A percentile compares a stretch with the other conserved stretches of the same genome.
These are phyloP conservation scores for Pseudorhombus dupliciocellatus DNA, from an alignment of 2,113 vertebrate species.

Conservation along the genomic window DNA sequence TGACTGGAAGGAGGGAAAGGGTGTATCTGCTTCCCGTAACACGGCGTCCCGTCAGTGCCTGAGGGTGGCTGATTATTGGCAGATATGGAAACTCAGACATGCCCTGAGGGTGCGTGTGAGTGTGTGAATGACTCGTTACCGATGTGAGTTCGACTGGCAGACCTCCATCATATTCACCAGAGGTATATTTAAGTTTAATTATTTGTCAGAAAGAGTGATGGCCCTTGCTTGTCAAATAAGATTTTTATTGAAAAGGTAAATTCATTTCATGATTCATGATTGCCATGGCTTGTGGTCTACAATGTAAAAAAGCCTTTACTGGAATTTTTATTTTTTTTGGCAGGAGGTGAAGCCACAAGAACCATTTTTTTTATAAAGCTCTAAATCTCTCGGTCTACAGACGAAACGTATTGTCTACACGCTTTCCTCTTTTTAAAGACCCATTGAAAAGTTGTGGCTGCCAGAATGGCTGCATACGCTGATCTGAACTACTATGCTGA, in stretches of 20 bases:
- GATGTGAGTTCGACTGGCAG: conserved; percentile 46
- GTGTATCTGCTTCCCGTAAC: conserved; percentile 68
- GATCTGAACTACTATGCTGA: not conserved
- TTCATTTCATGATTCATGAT: conserved; percentile 18
- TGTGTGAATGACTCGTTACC: conserved; percentile 40
- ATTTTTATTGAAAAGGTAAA: conserved; percentile 27
- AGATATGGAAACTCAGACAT: conserved; percentile 62
- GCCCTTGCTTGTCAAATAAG: conserved; percentile 15
- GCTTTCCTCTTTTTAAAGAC: not conserved
- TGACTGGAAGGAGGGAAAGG: conserved; percentile 52
- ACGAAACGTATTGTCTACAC: not conserved
- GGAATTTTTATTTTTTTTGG: conserved; percentile 17
- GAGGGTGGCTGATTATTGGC: conserved; percentile 37
- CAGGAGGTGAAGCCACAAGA: not conserved
- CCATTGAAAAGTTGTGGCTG: not conserved
- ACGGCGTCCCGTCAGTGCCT: conserved; percentile 46
- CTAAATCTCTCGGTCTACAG: not conserved
- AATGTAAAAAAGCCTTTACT: not conserved
- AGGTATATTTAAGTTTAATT: conserved; percentile 50
- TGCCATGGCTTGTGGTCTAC: not conserved
- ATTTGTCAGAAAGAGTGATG: conserved; percentile 41
- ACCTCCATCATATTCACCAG: conserved; percentile 48
- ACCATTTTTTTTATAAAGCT: not conserved
- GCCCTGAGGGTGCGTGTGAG: conserved; percentile 13
- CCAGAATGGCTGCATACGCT: not conserved